These are phyloP conservation scores for Phocoena sinus DNA, from an alignment of 2,113 vertebrate genomes.

Conservation along the genomic window DNA sequence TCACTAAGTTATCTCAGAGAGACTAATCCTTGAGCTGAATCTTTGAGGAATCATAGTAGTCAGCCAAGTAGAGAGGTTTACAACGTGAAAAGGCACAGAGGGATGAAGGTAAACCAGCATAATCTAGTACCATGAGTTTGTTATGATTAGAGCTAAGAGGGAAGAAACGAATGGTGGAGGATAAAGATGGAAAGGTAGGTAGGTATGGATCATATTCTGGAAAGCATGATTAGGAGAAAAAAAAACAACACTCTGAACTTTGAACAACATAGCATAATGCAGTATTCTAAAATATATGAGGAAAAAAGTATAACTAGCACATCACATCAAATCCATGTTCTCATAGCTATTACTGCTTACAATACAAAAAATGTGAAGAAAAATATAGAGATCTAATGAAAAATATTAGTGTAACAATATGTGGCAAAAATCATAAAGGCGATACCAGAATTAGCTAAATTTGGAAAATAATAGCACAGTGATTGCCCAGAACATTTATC, in stretches of 20 bases:
- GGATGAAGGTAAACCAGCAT: not conserved
- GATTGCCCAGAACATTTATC: not conserved
- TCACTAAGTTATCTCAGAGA: not conserved
- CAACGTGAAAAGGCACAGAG: not conserved
- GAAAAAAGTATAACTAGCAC: not conserved
- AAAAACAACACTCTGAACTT: not conserved
- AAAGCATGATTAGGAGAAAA: not conserved
- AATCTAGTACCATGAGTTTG: not conserved
- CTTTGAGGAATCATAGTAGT: not conserved
- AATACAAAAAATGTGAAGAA: not conserved
- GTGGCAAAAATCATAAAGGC: not conserved
- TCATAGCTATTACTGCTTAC: not conserved
- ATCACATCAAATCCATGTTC: not conserved
- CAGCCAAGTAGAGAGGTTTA: not conserved
- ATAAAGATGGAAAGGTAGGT: not conserved
- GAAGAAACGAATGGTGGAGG: not conserved
- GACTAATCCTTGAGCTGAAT: not conserved
- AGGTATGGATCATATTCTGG: not conserved
- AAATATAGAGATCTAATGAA: not conserved
- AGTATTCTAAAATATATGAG: not conserved
- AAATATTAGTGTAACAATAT: not conserved
- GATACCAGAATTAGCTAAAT: not conserved
- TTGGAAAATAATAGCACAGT: not conserved
- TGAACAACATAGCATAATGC: not conserved
- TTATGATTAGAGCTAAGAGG: not conserved